Percentiles rank a stretch among this genome's conserved stretches.
Evolutionary conservation across 2,113 vertebrate genomes (phyloP).

Genomic region (Phocoena phocoena): DNA sequence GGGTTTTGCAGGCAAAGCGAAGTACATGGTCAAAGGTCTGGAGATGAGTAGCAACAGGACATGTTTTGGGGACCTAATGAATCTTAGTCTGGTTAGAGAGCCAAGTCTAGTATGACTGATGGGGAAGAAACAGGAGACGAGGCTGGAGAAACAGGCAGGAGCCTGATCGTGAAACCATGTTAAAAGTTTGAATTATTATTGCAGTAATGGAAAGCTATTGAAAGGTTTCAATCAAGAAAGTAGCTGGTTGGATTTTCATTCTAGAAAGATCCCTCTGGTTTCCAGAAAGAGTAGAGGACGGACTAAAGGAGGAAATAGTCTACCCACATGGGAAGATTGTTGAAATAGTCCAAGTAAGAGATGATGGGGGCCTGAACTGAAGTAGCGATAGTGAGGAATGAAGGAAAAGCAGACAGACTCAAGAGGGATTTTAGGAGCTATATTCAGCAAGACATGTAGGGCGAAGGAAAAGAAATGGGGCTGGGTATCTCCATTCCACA

Average conservation of each 20-base stretch:
- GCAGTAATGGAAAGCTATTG: neutral
- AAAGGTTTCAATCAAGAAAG: neutral
- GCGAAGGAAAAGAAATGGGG: neutral
- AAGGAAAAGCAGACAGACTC: neutral
- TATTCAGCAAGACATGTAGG: neutral
- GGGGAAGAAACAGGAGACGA: neutral
- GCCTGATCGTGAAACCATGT: neutral
- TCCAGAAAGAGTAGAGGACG: neutral
- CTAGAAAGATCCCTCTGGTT: neutral
- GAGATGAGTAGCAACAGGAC: neutral
- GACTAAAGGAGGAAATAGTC: neutral
- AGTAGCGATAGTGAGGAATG: neutral
- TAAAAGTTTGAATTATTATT: conserved; percentile 2
- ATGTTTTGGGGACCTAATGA: neutral
- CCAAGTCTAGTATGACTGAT: neutral
- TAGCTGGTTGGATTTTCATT: neutral
- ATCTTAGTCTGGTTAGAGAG: neutral
- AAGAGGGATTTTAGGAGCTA: neutral
- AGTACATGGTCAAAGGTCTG: neutral
- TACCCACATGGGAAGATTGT: neutral
- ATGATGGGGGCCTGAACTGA: neutral
- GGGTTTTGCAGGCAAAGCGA: neutral
- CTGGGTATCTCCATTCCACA: neutral
- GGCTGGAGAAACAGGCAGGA: neutral
- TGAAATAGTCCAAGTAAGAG: conserved; percentile 16